A percentile compares a stretch with the other conserved stretches of the same genome.
phyloP scores from a whole-genome alignment of 1,140 invertebrate species.

The Drosophila takahashii region DNA sequence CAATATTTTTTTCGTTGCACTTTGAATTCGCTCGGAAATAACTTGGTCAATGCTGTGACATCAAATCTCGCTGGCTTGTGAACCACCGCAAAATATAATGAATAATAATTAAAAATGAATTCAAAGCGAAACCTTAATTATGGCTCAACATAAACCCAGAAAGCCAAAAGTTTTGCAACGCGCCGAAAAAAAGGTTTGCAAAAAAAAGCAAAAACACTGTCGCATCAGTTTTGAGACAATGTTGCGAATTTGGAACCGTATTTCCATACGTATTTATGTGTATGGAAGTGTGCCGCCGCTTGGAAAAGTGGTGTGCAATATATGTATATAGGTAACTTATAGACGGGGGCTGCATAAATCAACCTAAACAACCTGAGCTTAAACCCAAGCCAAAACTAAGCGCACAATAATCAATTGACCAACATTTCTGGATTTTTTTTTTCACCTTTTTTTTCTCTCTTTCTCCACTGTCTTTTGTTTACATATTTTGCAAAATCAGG shows the following conservation, averaged over 20 bases:
- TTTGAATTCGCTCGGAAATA: conserved; percentile 14
- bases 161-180: conserved; percentile 48
- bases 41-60: conserved; percentile 53
- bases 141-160: conserved; percentile 36
- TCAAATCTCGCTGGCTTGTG: conserved; percentile 10
- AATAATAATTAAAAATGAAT: conserved; percentile 70
- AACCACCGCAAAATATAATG: conserved; percentile 48
- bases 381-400: conserved; percentile 30
- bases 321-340: not conserved
- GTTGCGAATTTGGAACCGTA: conserved; percentile 57
- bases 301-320: conserved; percentile 11
- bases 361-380: conserved; percentile 17
- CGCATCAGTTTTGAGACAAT: conserved; percentile 42
- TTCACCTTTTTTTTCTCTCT: conserved; percentile 22
- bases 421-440: conserved; percentile 41
- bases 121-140: conserved; percentile 51
- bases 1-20: conserved; percentile 34
- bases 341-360: conserved; percentile 43
- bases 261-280: conserved; percentile 21
- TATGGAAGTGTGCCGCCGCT: conserved; percentile 6
- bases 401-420: conserved; percentile 46
- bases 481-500: conserved; percentile 68
- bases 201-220: conserved; percentile 45
- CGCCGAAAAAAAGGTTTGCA: conserved; percentile 45
- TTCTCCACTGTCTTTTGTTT: conserved; percentile 44